Conservation (phyloP, 2,797 vertebrate species). For the Zonotrichia albicollis region DNA sequence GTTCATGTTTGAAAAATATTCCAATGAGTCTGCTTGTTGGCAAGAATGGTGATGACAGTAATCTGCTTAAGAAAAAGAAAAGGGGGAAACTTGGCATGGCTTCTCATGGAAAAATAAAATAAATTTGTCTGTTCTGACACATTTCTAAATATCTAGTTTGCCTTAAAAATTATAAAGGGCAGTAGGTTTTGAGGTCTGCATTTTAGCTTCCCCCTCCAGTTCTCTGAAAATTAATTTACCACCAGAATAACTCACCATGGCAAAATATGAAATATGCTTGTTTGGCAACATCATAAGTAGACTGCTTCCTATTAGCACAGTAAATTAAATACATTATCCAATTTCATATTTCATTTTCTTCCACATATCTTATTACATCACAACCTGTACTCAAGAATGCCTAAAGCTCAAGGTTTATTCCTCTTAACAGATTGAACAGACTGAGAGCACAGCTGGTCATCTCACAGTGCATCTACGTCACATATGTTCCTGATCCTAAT, state of each 20-base stretch:
- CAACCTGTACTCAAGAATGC: neutral
- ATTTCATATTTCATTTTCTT: constrained; percentile 54
- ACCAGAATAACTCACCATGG: neutral
- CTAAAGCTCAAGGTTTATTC: constrained; percentile 30
- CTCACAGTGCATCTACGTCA: constrained; percentile 1
- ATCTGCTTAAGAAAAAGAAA: neutral
- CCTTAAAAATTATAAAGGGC: neutral
- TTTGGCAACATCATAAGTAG: neutral
- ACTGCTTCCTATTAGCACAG: constrained; percentile 30
- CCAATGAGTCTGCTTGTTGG: constrained; percentile 22
- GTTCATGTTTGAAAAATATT: constrained; percentile 42
- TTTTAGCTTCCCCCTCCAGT: neutral
- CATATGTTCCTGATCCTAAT: constrained; percentile 20
- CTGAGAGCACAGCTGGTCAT: constrained; percentile 46
- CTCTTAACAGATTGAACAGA: constrained; percentile 26
- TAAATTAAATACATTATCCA: constrained; percentile 48
- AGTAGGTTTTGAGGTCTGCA: neutral
- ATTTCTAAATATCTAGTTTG: neutral
- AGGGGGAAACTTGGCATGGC: neutral
- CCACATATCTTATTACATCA: neutral
- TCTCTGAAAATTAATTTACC: constrained; percentile 2
- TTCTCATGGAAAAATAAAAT: neutral
- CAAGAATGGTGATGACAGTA: neutral
- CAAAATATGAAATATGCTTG: constrained; percentile 30
- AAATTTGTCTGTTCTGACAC: neutral